Evolutionary conservation across 92 coral and sea anemone genomes (phyloP).

Genomic region (Epizoanthus scotinus): DNA sequence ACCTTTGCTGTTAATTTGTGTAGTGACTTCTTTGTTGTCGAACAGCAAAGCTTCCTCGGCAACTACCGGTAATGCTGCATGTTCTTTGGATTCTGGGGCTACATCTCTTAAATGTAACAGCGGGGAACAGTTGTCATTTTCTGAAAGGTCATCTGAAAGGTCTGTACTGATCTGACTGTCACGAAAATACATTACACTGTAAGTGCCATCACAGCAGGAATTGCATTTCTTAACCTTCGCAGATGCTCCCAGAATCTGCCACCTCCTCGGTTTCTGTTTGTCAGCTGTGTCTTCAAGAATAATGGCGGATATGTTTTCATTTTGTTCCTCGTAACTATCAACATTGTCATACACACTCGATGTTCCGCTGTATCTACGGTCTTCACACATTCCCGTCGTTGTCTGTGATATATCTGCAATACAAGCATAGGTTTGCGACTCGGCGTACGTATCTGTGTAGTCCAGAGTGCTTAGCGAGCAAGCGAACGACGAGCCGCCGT

Average conservation of each 20-base stretch:
- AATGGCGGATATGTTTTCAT: neutral
- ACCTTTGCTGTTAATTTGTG: too few species aligned
- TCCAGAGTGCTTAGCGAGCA: neutral
- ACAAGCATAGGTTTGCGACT: neutral
- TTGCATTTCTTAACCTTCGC: slow-evolving; percentile 9
- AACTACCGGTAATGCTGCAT: too few species aligned
- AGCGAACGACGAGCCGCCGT: slow-evolving; percentile 17
- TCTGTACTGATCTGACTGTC: neutral
- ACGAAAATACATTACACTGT: slow-evolving; percentile 8
- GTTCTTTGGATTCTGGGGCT: neutral
- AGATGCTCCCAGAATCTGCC: slow-evolving; percentile 4
- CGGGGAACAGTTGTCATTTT: neutral
- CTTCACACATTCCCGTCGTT: slow-evolving; percentile 7
- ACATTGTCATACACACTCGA: slow-evolving; percentile 15
- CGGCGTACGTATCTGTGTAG: neutral
- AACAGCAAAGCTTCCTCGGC: too few species aligned
- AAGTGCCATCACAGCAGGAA: slow-evolving; percentile 13
- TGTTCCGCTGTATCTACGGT: slow-evolving; percentile 10
- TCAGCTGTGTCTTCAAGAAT: neutral
- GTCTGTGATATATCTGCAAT: slow-evolving; percentile 15
- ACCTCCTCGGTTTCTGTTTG: neutral
- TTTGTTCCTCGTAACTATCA: neutral
- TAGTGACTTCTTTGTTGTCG: too few species aligned
- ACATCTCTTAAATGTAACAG: neutral
- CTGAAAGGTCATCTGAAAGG: neutral